Evolutionary conservation across 92 coral and sea anemone genomes (phyloP).

Genomic region (Pocillopora grandis): DNA sequence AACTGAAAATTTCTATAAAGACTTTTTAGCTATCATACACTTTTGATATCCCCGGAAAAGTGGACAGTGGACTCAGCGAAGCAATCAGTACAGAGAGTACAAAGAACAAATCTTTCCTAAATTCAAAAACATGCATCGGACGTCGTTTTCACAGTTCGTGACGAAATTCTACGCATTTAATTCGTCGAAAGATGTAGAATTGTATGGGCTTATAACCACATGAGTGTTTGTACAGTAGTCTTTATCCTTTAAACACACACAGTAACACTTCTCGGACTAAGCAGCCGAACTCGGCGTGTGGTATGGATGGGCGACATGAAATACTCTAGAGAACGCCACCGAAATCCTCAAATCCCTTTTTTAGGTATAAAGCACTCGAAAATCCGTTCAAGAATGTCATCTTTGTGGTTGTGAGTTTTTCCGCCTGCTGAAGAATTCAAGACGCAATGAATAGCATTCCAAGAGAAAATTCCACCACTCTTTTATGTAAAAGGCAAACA

Average conservation of each 20-base stretch:
- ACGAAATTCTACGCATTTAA: constrained; percentile 21
- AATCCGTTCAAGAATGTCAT: constrained; percentile 32
- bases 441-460: background rate
- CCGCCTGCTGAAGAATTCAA: constrained; percentile 15
- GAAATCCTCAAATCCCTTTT: constrained; percentile 43
- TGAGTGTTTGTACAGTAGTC: constrained; percentile 29
- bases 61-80: background rate
- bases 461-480: too few relatives aligned
- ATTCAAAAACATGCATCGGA: background rate
- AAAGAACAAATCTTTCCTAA: too few relatives aligned
- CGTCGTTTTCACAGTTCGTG: constrained; percentile 28
- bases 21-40: too few relatives aligned
- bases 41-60: background rate
- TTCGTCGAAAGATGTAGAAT: constrained; percentile 1
- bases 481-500: too few relatives aligned
- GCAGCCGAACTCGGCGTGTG: constrained; percentile 31
- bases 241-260: constrained; percentile 34
- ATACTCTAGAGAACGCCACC: constrained; percentile 21
- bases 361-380: constrained; percentile 7
- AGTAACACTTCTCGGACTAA: constrained; percentile 5
- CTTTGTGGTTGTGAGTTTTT: constrained; percentile 19
- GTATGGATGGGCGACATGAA: constrained; percentile 18
- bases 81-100: background rate
- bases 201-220: constrained; percentile 18
- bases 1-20: too few relatives aligned